Conservation (phyloP, 2,797 vertebrate genomes). For the Chiloscyllium punctatum region DNA sequence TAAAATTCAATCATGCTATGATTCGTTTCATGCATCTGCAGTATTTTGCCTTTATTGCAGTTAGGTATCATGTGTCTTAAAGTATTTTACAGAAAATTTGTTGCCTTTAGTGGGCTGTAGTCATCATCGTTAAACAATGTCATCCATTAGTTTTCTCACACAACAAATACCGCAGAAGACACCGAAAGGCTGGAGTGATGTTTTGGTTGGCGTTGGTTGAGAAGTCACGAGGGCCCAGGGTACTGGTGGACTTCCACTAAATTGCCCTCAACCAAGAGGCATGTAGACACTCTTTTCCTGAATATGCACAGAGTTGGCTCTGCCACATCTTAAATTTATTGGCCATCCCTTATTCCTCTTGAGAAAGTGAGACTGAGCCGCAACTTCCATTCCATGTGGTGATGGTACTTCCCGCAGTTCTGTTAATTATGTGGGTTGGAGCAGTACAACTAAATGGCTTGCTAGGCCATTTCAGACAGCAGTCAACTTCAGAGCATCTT, state of each 20-base stretch:
- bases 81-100: background rate
- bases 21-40: too few relatives aligned
- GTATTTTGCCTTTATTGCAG: background rate
- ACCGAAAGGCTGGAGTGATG: background rate
- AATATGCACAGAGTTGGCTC: background rate
- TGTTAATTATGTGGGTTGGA: background rate
- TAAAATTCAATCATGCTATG: too few relatives aligned
- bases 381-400: background rate
- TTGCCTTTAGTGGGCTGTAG: background rate
- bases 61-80: background rate
- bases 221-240: accelerated
- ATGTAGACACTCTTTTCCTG: background rate
- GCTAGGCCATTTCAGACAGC: background rate
- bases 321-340: background rate
- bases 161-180: background rate
- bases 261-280: background rate
- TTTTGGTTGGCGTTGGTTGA: background rate
- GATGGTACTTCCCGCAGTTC: background rate
- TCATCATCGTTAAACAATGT: background rate
- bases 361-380: background rate
- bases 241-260: background rate
- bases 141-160: background rate
- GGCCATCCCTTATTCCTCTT: background rate
- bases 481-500: background rate
- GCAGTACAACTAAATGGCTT: background rate